Evolutionary conservation across 2,888 invertebrate genomes (phyloP).

Genomic region (Willowsia nigromaculata): DNA sequence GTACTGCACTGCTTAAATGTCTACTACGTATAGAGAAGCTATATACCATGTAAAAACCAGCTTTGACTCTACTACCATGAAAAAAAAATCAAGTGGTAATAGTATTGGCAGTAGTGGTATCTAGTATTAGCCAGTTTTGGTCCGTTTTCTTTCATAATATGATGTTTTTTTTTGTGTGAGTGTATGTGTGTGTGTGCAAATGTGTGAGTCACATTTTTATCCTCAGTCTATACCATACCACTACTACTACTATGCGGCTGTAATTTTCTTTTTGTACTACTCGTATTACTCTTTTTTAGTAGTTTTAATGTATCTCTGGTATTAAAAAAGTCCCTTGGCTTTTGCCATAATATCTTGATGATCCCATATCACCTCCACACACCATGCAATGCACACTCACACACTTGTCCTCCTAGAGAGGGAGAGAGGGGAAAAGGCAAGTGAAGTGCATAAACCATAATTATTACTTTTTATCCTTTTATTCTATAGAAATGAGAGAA

Average conservation of each 20-base stretch:
- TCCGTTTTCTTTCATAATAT: background rate
- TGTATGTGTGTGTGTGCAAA: background rate
- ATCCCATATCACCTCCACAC: background rate
- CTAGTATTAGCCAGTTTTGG: conserved; percentile 45
- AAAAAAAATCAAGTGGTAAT: no score
- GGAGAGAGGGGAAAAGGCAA: background rate
- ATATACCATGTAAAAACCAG: background rate
- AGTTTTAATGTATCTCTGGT: background rate
- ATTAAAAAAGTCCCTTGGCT: background rate
- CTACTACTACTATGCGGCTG: background rate
- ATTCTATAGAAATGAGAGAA: background rate
- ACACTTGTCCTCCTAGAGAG: background rate
- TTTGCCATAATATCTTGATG: background rate
- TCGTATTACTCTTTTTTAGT: background rate
- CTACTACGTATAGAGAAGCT: background rate
- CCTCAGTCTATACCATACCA: background rate
- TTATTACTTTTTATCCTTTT: conserved; percentile 1
- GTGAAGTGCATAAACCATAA: background rate
- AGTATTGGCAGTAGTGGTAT: background rate
- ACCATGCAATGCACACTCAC: background rate
- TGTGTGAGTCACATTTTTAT: conserved; percentile 29
- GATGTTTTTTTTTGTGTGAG: background rate
- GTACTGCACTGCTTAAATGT: background rate
- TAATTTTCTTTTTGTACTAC: background rate
- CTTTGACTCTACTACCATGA: background rate